Percentiles rank a stretch among this genome's conserved stretches.
Evolutionary conservation across 2,797 vertebrate genomes (phyloP).

Genomic region (Paedocypris micromegethes): DNA sequence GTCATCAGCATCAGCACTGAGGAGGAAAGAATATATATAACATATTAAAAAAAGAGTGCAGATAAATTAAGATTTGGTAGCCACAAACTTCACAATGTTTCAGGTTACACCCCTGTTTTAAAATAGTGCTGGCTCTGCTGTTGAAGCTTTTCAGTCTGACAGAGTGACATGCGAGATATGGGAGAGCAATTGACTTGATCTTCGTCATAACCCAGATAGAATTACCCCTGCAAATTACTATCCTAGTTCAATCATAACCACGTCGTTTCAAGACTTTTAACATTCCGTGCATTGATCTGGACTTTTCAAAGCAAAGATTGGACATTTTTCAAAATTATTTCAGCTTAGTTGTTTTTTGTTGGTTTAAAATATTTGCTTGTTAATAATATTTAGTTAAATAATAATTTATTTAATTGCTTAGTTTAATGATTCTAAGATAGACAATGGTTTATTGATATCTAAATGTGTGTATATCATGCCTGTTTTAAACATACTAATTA

Average conservation of each 20-base stretch:
- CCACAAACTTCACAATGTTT: conserved; percentile 59
- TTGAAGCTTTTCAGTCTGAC: conserved; percentile 46
- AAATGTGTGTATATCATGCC: neutral
- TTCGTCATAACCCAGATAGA: conserved; percentile 38
- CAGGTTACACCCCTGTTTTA: conserved; percentile 68
- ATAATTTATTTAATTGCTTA: conserved; percentile 7
- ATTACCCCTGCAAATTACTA: conserved; percentile 39
- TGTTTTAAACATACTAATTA: neutral
- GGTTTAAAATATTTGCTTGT: too few relatives aligned
- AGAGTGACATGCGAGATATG: conserved; percentile 36
- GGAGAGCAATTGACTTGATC: conserved; percentile 33
- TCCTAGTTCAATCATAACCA: neutral
- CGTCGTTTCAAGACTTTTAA: too few relatives aligned
- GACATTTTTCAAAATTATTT: too few relatives aligned
- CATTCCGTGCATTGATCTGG: too few relatives aligned
- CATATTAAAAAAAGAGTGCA: conserved; percentile 12
- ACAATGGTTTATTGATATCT: too few relatives aligned
- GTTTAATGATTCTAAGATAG: too few relatives aligned
- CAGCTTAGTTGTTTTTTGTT: too few relatives aligned
- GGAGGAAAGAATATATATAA: neutral
- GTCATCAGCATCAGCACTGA: neutral
- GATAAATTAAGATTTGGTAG: conserved; percentile 50
- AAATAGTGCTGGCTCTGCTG: conserved; percentile 65
- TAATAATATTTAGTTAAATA: neutral
- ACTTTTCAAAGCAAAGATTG: too few relatives aligned